These are phyloP conservation scores for Probosciger aterrimus DNA, from an alignment of 2,113 vertebrate genomes.

Conservation along the genomic window DNA sequence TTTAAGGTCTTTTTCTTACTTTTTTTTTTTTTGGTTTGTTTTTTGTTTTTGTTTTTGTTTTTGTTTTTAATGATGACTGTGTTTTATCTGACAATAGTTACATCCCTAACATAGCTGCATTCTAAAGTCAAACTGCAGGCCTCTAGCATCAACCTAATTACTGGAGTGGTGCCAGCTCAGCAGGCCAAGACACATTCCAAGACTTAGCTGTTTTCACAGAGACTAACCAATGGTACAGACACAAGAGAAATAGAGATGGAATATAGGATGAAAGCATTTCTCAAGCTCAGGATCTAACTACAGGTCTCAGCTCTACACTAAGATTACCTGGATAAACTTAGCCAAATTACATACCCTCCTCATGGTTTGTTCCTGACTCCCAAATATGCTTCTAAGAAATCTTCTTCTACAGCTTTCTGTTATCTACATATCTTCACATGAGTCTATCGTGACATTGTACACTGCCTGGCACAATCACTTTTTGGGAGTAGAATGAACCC, in stretches of 20 bases:
- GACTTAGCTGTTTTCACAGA: conserved; percentile 21
- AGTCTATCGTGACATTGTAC: background rate
- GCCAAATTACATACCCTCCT: background rate
- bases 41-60: background rate
- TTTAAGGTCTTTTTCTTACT: background rate
- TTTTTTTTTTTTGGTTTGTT: background rate
- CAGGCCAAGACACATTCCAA: background rate
- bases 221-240: background rate
- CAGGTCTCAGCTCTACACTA: background rate
- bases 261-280: background rate
- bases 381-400: background rate
- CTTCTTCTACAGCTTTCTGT: background rate
- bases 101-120: background rate
- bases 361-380: background rate
- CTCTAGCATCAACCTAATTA: background rate
- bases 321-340: background rate
- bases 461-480: background rate
- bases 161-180: background rate
- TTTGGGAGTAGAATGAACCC: background rate
- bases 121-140: background rate
- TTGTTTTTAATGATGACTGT: background rate
- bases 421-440: background rate
- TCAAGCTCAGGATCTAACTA: background rate
- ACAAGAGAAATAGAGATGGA: background rate
- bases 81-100: background rate